Percentiles rank a stretch among this genome's conserved stretches.
Evolutionary conservation across 2,797 vertebrate genomes (phyloP).

Genomic region (Sphaeramia orbicularis): DNA sequence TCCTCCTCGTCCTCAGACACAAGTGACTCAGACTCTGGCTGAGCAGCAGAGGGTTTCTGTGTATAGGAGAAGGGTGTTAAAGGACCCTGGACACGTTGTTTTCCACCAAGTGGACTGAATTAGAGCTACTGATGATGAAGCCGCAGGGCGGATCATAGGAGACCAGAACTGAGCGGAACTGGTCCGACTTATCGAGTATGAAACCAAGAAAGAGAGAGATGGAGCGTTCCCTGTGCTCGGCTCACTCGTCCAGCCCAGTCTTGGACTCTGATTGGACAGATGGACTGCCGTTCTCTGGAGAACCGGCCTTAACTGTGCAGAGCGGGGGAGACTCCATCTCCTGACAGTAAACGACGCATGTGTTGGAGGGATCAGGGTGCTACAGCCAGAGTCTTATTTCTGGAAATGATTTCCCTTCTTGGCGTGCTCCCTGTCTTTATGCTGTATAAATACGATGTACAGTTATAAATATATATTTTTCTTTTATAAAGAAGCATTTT

Average conservation of each 20-base stretch:
- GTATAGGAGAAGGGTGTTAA: background rate
- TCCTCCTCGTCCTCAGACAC: constrained; percentile 94
- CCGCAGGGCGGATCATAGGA: constrained; percentile 39
- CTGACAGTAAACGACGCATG: constrained; percentile 28
- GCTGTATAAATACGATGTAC: constrained; percentile 80
- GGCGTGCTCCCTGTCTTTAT: constrained; percentile 69
- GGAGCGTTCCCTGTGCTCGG: constrained; percentile 40
- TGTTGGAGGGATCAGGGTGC: constrained; percentile 72
- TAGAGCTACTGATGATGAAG: constrained; percentile 51
- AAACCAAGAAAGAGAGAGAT: constrained; percentile 28
- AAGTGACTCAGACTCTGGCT: constrained; percentile 92
- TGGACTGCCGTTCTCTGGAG: constrained; percentile 19
- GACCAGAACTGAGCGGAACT: constrained; percentile 24
- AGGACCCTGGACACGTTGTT: background rate
- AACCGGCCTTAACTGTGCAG: constrained; percentile 19
- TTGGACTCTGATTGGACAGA: constrained; percentile 19
- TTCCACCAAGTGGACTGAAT: constrained; percentile 47
- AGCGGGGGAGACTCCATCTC: constrained; percentile 53
- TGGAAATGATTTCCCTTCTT: constrained; percentile 76
- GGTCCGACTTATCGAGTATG: constrained; percentile 15
- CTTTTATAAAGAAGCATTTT: constrained; percentile 91
- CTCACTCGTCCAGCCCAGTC: constrained; percentile 33
- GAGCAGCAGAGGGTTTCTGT: constrained; percentile 35
- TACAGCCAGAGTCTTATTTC: constrained; percentile 74
- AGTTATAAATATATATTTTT: constrained; percentile 85